These are phyloP conservation scores for Melanocharis versteri DNA, from an alignment of 2,113 vertebrate genomes.

Conservation along the genomic window DNA sequence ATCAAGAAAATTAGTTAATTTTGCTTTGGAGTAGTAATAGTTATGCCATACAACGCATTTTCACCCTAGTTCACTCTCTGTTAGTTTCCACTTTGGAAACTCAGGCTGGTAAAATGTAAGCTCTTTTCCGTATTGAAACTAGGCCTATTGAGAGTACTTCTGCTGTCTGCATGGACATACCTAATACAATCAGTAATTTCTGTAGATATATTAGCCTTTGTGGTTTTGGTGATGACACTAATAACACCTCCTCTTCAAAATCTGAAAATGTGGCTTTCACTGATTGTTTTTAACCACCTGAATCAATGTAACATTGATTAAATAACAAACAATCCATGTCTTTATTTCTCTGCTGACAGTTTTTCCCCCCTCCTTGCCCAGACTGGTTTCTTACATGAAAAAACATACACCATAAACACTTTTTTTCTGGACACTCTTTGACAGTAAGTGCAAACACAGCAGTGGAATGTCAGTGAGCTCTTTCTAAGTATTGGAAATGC, in stretches of 20 bases:
- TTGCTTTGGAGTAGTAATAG: not conserved
- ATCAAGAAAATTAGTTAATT: not conserved
- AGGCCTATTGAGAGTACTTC: not conserved
- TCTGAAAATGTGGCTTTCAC: not conserved
- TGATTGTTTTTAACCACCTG: not conserved
- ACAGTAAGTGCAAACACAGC: not conserved
- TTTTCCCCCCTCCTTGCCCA: fast-evolving
- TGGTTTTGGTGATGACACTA: not conserved
- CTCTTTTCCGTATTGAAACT: not conserved
- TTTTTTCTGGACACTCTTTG: not conserved
- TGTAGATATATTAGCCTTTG: not conserved
- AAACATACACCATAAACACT: not conserved
- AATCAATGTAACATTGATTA: not conserved
- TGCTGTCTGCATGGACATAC: not conserved
- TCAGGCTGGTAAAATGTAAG: not conserved
- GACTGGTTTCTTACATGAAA: not conserved
- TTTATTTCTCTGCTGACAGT: not conserved
- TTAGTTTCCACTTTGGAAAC: not conserved
- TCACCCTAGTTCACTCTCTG: not conserved
- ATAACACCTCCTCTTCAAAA: not conserved
- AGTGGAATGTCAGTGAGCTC: not conserved
- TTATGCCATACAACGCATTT: not conserved
- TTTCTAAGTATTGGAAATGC: not conserved
- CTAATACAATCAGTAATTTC: not conserved
- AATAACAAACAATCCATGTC: not conserved